Base-by-base conservation (phyloP, 2,113 vertebrate species). In the Balaeniceps rex region DNA sequence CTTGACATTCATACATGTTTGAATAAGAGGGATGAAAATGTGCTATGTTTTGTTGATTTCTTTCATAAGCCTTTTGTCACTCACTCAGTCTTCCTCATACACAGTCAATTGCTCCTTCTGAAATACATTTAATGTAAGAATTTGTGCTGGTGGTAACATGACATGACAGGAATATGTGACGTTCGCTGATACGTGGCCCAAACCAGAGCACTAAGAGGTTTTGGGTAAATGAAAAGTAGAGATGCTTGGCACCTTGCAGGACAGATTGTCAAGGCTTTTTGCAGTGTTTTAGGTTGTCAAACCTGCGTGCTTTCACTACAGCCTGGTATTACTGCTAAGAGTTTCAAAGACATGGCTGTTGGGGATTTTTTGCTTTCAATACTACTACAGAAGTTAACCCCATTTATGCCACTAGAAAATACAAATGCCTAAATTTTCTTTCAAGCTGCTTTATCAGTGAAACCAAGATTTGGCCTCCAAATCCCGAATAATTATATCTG, bases 1-100 rank as follows among this genome's bases (percentile, higher is more conserved):
- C 94, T 86, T 92, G 93, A 91, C 79, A 21, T 86, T 88, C 93
- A 77, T 12, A 55, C 84, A 55, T 5, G 7, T 79, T 75, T 69
- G 61, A 92, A 51, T 36, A 66, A 79, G 82, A 28, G 12, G 6
- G 7, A 96, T 47, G 69, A 75, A 55, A 82, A n/a, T 3, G 33
- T 18, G 77, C 74, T 55, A 8, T 3, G 4, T 68, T 80, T 54
- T 46, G 57, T 28, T 61, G 51, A 63, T 87, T 90, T 80, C 76
- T 49, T 64, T 82, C 40, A 44, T 29, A 75, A 95, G 71, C 40
- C 75, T 88, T 92, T 79, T 87, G 82, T 94, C 75, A 87, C 65
- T 94, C 74, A 42, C 64, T 69, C 58, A 25, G 13, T 14, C 64
- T 38, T 28, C 55, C 52, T 61, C 33, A 4, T 3, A 24, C 52